phyloP scores from a whole-genome alignment of 2,113 vertebrate species.

The Pterocles orientalis region DNA sequence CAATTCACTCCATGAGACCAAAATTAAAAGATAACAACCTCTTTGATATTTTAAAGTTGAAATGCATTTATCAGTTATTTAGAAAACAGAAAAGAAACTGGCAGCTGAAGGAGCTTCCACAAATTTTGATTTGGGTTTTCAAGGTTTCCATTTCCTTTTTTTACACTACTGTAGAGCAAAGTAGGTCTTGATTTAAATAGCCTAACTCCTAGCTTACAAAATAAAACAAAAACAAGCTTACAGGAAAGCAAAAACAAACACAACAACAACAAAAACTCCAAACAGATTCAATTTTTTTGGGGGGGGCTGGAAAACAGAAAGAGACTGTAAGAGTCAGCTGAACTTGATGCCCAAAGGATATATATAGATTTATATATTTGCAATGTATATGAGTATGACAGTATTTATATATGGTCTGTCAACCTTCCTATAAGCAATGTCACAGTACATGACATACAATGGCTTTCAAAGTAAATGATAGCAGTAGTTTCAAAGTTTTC shows the following conservation, averaged over 20 bases:
- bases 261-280: background rate
- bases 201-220: background rate
- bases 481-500: background rate
- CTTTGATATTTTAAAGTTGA: background rate
- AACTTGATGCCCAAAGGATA: background rate
- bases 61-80: background rate
- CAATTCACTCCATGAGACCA: background rate
- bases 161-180: background rate
- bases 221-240: background rate
- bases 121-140: background rate
- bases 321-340: background rate
- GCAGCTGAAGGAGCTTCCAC: background rate
- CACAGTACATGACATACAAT: background rate
- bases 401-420: background rate
- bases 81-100: background rate
- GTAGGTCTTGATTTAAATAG: background rate
- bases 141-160: background rate
- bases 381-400: background rate
- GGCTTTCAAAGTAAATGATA: background rate
- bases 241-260: background rate
- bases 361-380: background rate
- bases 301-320: background rate
- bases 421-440: background rate
- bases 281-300: background rate
- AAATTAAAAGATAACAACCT: background rate